phyloP scores from a whole-genome alignment of 2,888 invertebrate genomes.

The Salpingus planirostris region DNA sequence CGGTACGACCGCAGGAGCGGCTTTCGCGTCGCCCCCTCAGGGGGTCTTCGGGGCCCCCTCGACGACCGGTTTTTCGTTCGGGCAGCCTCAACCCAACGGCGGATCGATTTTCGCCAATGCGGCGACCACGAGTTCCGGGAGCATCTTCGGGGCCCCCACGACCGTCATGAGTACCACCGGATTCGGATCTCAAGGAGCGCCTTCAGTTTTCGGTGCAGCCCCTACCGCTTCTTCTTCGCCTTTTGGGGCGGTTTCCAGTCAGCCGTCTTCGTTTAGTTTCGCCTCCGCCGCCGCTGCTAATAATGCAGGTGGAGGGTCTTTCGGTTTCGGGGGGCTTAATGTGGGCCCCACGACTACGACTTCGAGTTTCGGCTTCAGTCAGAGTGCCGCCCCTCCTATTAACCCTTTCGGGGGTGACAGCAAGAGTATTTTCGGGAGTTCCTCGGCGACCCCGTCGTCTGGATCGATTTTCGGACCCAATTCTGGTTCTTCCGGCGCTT shows the following conservation, averaged over 20 bases:
- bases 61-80: no score
- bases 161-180: not conserved
- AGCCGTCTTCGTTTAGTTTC: slow-evolving; percentile 17
- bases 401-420: slow-evolving; percentile 14
- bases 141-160: slow-evolving; percentile 17
- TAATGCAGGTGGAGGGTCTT: slow-evolving; percentile 14
- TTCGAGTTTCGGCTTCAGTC: slow-evolving; percentile 17
- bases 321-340: slow-evolving; percentile 27
- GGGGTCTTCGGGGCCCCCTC: no score
- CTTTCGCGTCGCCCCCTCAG: no score
- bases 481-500: not conserved
- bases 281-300: slow-evolving; percentile 16
- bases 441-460: slow-evolving; percentile 7
- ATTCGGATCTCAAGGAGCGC: not conserved
- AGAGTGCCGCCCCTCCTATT: slow-evolving; percentile 9
- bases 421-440: slow-evolving; percentile 14
- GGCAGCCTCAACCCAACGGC: slow-evolving; percentile 8
- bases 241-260: slow-evolving; percentile 17
- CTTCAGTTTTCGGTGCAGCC: slow-evolving; percentile 12
- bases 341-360: slow-evolving; percentile 21
- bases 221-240: slow-evolving; percentile 7
- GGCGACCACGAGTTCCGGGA: slow-evolving; percentile 9
- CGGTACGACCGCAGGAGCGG: slow-evolving; percentile 3
- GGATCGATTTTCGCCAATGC: slow-evolving; percentile 20
- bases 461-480: slow-evolving; percentile 12